Evolutionary conservation across 2,888 invertebrate genomes (phyloP).

Genomic region (Lymantria dispar): DNA sequence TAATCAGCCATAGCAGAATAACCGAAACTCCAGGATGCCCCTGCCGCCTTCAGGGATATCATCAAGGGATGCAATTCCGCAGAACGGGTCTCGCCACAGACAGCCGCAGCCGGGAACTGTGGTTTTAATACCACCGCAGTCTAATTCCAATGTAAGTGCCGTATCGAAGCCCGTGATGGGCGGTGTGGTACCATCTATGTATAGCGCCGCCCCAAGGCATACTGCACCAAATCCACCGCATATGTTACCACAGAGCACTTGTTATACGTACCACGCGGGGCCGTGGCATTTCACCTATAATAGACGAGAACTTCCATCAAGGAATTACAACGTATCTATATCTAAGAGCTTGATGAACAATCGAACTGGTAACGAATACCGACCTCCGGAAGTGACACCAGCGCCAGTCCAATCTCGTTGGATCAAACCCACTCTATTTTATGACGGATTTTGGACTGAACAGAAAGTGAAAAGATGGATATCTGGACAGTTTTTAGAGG

Average conservation of each 20-base stretch:
- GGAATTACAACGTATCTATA: slow-evolving; percentile 67
- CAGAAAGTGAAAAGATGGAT: slow-evolving; percentile 80
- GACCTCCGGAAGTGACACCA: slow-evolving; percentile 46
- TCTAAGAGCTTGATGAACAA: slow-evolving; percentile 70
- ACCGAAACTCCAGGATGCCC: slow-evolving; percentile 15
- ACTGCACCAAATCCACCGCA: slow-evolving; percentile 46
- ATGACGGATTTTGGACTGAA: slow-evolving; percentile 80
- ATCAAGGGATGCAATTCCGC: background rate
- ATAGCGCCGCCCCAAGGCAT: slow-evolving; percentile 43
- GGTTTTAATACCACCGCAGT: slow-evolving; percentile 33
- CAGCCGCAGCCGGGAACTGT: slow-evolving; percentile 21
- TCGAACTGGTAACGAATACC: slow-evolving; percentile 46
- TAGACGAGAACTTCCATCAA: slow-evolving; percentile 56
- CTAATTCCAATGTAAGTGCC: slow-evolving; percentile 74
- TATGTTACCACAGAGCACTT: slow-evolving; percentile 44
- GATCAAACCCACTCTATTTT: slow-evolving; percentile 78
- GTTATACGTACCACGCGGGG: slow-evolving; percentile 66
- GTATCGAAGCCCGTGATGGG: slow-evolving; percentile 67
- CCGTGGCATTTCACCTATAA: slow-evolving; percentile 76
- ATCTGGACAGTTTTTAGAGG: slow-evolving; percentile 71
- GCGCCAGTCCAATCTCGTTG: slow-evolving; percentile 65
- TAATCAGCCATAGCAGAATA: slow-evolving; percentile 23
- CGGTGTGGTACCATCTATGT: slow-evolving; percentile 51
- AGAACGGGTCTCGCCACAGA: slow-evolving; percentile 17
- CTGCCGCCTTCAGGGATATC: background rate